These are phyloP conservation scores for Tyria jacobaeae DNA, from an alignment of 2,888 invertebrate genomes.

Conservation along the genomic window DNA sequence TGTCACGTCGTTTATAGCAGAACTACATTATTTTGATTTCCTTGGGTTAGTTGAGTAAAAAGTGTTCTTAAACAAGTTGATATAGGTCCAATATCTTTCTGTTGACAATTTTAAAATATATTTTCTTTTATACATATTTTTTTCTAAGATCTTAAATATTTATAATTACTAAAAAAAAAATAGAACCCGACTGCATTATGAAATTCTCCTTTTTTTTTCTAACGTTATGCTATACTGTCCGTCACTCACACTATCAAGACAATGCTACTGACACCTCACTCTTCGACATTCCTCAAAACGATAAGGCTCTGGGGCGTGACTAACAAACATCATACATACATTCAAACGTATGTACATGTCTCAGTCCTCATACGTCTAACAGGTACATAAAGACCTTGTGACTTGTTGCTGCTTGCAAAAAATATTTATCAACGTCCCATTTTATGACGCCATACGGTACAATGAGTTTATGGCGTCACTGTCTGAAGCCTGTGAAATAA, in stretches of 20 bases:
- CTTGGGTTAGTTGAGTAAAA: not conserved
- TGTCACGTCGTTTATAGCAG: constrained; percentile 31
- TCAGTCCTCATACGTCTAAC: not conserved
- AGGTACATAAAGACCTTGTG: not conserved
- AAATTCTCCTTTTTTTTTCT: too few species aligned
- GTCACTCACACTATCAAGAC: too few species aligned
- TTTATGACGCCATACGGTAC: constrained; percentile 32
- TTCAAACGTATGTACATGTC: not conserved
- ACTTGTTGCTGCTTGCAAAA: constrained; percentile 29
- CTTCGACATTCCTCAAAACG: too few species aligned
- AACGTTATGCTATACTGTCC: too few species aligned
- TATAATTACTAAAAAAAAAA: too few species aligned
- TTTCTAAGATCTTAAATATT: too few species aligned
- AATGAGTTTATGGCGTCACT: constrained; percentile 23
- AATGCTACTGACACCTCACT: too few species aligned
- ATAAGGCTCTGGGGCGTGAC: too few species aligned
- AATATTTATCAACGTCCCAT: constrained; percentile 18
- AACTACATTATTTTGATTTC: constrained; percentile 15
- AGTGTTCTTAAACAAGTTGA: constrained; percentile 1
- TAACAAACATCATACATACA: too few species aligned
- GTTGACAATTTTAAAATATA: not conserved
- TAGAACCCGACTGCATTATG: too few species aligned
- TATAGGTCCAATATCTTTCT: not conserved
- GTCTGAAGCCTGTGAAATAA: constrained; percentile 25
- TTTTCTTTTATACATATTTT: not conserved